Evolutionary conservation across 2,113 vertebrate genomes (phyloP).

Genomic region (Alethe diademata): DNA sequence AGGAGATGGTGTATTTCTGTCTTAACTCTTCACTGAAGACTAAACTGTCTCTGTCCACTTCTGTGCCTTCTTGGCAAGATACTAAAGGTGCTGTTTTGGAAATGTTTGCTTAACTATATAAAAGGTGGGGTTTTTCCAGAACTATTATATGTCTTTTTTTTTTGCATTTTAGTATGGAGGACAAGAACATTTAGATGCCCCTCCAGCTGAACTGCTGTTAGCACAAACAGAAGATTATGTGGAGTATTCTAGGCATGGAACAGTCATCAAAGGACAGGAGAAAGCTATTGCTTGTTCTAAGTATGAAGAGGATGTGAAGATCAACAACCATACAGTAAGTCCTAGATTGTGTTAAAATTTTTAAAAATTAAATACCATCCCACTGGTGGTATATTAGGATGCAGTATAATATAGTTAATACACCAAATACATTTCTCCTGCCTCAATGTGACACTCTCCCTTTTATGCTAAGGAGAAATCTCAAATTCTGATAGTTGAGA

Average conservation of each 20-base stretch:
- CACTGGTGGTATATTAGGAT: neutral
- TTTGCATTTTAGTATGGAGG: constrained; percentile 87
- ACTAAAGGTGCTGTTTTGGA: neutral
- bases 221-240: constrained; percentile 97
- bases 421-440: neutral
- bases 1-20: neutral
- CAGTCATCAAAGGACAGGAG: constrained; percentile 94
- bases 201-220: constrained; percentile 88
- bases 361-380: neutral
- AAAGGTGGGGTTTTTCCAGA: neutral
- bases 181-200: constrained; percentile 89
- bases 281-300: constrained; percentile 94
- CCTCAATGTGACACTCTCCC: neutral
- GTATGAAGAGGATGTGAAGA: constrained; percentile 94
- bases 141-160: neutral
- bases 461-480: neutral
- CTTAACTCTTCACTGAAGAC: neutral
- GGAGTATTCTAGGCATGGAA: constrained; percentile 95
- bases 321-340: constrained; percentile 92
- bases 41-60: neutral
- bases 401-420: neutral
- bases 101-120: neutral
- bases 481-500: neutral
- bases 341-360: neutral
- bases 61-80: neutral